phyloP scores from a whole-genome alignment of 2,888 invertebrate genomes.

The Dicycla oo region DNA sequence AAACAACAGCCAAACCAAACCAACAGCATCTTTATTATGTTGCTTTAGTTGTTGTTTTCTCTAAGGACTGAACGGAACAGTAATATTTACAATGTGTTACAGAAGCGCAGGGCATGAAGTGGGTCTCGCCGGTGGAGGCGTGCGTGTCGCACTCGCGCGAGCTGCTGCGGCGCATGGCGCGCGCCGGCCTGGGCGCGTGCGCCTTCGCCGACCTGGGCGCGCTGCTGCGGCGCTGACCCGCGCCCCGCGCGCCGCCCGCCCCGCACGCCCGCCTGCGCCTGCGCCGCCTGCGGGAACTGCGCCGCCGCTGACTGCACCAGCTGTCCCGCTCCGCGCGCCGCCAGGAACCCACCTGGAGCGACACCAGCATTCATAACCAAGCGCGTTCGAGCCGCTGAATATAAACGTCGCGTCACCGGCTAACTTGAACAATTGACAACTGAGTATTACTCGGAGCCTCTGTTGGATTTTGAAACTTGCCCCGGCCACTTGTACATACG shows the following conservation, averaged over 20 bases:
- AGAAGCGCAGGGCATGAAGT: conserved; percentile 97
- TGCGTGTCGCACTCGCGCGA: conserved; percentile 97
- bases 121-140: conserved; percentile 97
- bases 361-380: not conserved
- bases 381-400: not conserved
- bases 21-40: no score
- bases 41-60: not conserved
- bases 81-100: conserved; percentile 67
- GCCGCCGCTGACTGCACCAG: no score
- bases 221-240: not conserved
- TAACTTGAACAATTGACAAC: no score
- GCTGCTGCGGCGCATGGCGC: conserved; percentile 97
- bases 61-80: not conserved
- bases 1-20: no score
- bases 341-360: no score
- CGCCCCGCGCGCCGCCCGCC: no score
- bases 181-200: conserved; percentile 97
- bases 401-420: no score
- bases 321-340: not conserved
- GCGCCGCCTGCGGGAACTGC: no score
- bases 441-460: not conserved
- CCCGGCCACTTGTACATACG: no score
- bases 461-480: not conserved
- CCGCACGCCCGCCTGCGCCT: no score
- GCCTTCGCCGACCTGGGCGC: conserved; percentile 97